These are phyloP conservation scores for Muscina levida DNA, from an alignment of 2,888 invertebrate species.

Conservation along the genomic window DNA sequence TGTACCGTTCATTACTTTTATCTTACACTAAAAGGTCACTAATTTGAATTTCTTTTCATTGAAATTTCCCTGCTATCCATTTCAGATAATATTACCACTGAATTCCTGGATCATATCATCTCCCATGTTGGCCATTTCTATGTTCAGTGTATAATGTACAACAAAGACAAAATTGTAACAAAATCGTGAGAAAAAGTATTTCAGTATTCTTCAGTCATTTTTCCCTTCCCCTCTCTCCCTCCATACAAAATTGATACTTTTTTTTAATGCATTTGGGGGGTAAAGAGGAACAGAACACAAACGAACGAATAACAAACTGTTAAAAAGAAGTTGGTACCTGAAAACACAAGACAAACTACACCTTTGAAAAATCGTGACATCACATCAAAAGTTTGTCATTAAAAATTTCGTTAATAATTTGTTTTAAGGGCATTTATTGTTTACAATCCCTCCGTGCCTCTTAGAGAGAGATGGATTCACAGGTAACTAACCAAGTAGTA, in stretches of 20 bases:
- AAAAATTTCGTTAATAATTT: slow-evolving; percentile 79
- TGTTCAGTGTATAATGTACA: slow-evolving; percentile 1
- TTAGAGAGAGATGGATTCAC: background rate
- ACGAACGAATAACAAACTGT: slow-evolving; percentile 39
- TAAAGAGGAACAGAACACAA: background rate
- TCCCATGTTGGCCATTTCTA: slow-evolving; percentile 16
- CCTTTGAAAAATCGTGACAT: slow-evolving; percentile 77
- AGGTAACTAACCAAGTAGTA: background rate
- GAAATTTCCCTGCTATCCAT: slow-evolving; percentile 9
- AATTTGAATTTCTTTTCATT: background rate
- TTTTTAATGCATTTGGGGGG: background rate
- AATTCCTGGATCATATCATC: background rate
- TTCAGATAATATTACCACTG: slow-evolving; percentile 1
- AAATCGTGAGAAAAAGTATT: slow-evolving; percentile 74
- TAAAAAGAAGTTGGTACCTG: slow-evolving; percentile 13
- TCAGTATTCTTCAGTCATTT: slow-evolving; percentile 41
- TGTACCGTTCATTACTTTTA: slow-evolving; percentile 3
- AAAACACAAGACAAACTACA: slow-evolving; percentile 67
- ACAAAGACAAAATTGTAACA: slow-evolving; percentile 71
- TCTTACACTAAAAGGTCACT: background rate
- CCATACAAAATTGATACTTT: too few relatives aligned
- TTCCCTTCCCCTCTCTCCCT: too few relatives aligned
- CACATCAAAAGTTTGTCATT: slow-evolving; percentile 80
- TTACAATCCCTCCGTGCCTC: slow-evolving; percentile 25
- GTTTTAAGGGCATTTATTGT: slow-evolving; percentile 70